Percentiles rank a stretch among this genome's conserved stretches.
phyloP scores from a whole-genome alignment of 2,113 vertebrate genomes.

The Carollia perspicillata region DNA sequence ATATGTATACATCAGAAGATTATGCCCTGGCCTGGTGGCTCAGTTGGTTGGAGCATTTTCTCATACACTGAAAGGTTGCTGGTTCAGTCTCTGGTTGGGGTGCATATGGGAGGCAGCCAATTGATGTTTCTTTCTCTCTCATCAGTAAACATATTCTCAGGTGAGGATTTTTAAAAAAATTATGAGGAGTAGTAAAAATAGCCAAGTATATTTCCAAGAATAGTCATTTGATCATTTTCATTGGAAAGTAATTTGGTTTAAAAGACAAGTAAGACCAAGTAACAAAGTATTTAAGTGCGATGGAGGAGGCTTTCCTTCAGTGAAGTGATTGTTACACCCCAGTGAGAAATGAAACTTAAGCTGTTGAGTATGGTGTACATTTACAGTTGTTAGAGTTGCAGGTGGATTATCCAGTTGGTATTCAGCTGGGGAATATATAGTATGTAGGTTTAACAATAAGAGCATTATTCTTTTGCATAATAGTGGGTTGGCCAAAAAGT shows the following conservation, averaged over 20 bases:
- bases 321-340: neutral
- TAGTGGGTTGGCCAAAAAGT: neutral
- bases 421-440: neutral
- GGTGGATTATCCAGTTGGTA: slow-evolving; percentile 12
- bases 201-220: neutral
- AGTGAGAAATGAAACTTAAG: neutral
- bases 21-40: neutral
- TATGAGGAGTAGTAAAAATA: neutral
- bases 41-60: too few relatives aligned
- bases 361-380: neutral
- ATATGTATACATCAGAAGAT: neutral
- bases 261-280: slow-evolving; percentile 11
- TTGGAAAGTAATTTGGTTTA: slow-evolving; percentile 44
- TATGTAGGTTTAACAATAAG: slow-evolving; percentile 18
- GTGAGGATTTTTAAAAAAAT: too few relatives aligned
- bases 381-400: slow-evolving; percentile 18
- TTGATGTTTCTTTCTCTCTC: too few relatives aligned
- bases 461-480: neutral
- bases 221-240: slow-evolving; percentile 41
- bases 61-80: too few relatives aligned
- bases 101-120: too few relatives aligned
- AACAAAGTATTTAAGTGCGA: neutral
- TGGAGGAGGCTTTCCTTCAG: neutral
- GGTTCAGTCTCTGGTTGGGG: too few relatives aligned
- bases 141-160: too few relatives aligned